These are phyloP conservation scores for Heteronetta atricapilla DNA, from an alignment of 2,113 vertebrate species.

Conservation along the genomic window DNA sequence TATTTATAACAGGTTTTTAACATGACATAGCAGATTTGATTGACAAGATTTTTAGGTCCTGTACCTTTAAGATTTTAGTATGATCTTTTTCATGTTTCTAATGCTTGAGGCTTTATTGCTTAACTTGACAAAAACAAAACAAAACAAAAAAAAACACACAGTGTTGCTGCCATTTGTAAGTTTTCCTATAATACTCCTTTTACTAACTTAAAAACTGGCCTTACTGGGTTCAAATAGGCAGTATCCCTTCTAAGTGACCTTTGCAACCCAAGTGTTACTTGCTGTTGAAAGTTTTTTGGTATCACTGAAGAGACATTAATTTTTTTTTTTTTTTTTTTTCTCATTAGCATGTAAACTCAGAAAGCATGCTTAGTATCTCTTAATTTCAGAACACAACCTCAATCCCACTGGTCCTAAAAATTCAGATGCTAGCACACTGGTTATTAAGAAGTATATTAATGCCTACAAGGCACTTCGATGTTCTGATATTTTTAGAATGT, in stretches of 20 bases:
- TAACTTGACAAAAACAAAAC: constrained; percentile 66
- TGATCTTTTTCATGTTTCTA: constrained; percentile 81
- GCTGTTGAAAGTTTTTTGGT: constrained; percentile 68
- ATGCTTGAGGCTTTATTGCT: constrained; percentile 77
- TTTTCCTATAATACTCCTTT: constrained; percentile 80
- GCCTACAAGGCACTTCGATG: not conserved
- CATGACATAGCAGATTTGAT: constrained; percentile 77
- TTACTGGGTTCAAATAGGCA: constrained; percentile 80
- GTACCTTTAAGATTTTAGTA: constrained; percentile 79
- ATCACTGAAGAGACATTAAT: constrained; percentile 59
- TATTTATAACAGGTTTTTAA: constrained; percentile 85
- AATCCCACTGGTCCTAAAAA: constrained; percentile 17
- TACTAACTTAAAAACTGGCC: constrained; percentile 79
- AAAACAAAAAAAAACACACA: not conserved
- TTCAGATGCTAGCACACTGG: not conserved
- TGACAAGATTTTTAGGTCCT: constrained; percentile 79
- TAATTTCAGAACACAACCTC: constrained; percentile 64
- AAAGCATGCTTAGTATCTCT: constrained; percentile 47
- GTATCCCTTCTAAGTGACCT: constrained; percentile 85
- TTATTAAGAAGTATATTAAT: constrained; percentile 2
- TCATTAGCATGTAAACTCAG: constrained; percentile 26
- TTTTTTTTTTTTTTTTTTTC: constrained; percentile 61
- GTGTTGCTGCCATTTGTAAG: constrained; percentile 83
- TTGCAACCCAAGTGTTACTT: constrained; percentile 85
- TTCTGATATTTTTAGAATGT: not conserved